phyloP scores from a whole-genome alignment of 2,797 vertebrate species.

The Nasua narica region DNA sequence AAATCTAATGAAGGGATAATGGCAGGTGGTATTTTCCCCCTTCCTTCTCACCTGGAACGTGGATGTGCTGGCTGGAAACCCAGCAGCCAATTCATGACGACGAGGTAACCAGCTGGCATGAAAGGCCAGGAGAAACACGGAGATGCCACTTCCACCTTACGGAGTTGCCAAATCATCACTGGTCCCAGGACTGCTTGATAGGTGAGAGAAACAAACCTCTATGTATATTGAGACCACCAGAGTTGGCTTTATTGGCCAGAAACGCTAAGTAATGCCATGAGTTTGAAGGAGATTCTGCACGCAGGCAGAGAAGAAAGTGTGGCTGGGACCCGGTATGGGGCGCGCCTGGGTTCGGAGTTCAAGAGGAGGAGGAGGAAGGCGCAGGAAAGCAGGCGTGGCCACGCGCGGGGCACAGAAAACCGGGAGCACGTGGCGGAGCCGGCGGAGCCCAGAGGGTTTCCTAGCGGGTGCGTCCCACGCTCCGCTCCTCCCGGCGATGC shows the following conservation, averaged over 20 bases:
- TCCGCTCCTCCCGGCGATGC: rapidly evolving
- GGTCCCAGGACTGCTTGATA: background rate
- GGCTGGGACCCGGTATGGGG: background rate
- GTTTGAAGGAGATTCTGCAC: background rate
- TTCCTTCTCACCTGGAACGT: background rate
- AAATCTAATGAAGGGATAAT: background rate
- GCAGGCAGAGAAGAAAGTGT: background rate
- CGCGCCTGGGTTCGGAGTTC: background rate
- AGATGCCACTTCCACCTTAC: background rate
- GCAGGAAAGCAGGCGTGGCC: background rate
- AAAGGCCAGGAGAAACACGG: background rate
- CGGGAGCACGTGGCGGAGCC: background rate
- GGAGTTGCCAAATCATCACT: background rate
- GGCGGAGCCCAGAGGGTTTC: background rate
- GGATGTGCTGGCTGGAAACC: background rate
- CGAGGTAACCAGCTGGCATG: background rate
- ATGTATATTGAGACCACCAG: background rate
- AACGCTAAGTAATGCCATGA: too few relatives aligned
- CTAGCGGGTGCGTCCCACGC: background rate
- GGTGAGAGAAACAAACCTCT: background rate
- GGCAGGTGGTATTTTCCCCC: background rate
- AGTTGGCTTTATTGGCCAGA: background rate
- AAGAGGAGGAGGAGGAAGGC: background rate
- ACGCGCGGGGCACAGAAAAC: too few relatives aligned
- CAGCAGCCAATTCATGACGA: background rate